Conservation (phyloP, 2,888 invertebrate species). For the Charanyca ferruginea region DNA sequence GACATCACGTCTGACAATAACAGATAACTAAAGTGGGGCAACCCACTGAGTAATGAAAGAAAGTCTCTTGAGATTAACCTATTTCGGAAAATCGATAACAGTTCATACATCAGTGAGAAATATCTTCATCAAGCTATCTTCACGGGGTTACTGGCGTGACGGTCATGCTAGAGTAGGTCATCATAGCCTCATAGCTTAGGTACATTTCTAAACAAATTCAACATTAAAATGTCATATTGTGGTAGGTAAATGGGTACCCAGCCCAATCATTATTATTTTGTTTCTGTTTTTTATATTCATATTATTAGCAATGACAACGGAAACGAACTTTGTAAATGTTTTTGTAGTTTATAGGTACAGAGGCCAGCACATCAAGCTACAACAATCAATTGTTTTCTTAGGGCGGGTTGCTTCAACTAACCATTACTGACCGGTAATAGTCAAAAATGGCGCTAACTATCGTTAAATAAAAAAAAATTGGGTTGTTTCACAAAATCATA, state of each 20-base stretch:
- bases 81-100: constrained; percentile 4
- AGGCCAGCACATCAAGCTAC: too few relatives aligned
- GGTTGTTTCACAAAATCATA: too few relatives aligned
- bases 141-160: constrained; percentile 10
- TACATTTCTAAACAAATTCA: not conserved
- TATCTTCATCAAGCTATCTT: not conserved
- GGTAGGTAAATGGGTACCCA: not conserved
- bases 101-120: not conserved
- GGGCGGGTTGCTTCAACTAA: too few relatives aligned
- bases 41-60: constrained; percentile 24
- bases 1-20: not conserved
- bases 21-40: not conserved
- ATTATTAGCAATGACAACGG: not conserved
- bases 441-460: too few relatives aligned
- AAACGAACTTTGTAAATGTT: not conserved
- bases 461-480: too few relatives aligned
- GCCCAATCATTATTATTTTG: constrained; percentile 25
- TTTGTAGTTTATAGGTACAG: too few relatives aligned
- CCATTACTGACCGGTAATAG: too few relatives aligned
- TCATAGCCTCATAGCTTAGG: not conserved
- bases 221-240: constrained; percentile 1
- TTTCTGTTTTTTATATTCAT: constrained; percentile 9
- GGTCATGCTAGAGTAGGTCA: constrained; percentile 16
- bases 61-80: not conserved
- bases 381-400: too few relatives aligned